A percentile compares a stretch with the other conserved stretches of the same genome.
Evolutionary conservation across 2,113 vertebrate species (phyloP).

Genomic region (Ammodytes marinus): DNA sequence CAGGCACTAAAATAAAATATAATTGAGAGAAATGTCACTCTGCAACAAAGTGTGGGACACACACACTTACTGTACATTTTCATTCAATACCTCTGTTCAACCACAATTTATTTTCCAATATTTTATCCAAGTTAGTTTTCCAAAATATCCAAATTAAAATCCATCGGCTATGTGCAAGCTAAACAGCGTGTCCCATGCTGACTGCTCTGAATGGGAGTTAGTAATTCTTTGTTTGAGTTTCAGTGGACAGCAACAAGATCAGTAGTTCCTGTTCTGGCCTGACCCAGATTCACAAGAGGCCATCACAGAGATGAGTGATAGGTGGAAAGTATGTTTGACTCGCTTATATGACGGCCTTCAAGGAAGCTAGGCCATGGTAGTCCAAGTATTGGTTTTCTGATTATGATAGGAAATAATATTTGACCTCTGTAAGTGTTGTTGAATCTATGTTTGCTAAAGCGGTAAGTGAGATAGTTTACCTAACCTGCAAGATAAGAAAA

Average conservation of each 20-base stretch:
- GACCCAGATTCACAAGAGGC: conserved; percentile 54
- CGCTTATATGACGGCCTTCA: conserved; percentile 3
- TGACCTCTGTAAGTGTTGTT: conserved; percentile 17
- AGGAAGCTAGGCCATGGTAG: conserved; percentile 11
- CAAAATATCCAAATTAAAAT: not conserved
- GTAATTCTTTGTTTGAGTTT: conserved; percentile 16
- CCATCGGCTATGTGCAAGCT: not conserved
- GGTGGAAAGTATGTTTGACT: not conserved
- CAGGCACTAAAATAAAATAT: not conserved
- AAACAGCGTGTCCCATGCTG: not conserved
- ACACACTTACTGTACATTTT: too few species aligned
- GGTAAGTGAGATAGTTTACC: not conserved
- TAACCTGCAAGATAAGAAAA: too few species aligned
- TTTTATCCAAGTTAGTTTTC: not conserved
- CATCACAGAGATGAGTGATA: not conserved
- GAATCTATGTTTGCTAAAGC: conserved; percentile 6
- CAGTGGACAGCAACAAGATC: conserved; percentile 29
- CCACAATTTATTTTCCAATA: not conserved
- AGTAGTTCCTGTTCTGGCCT: conserved; percentile 18
- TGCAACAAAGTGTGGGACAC: too few species aligned
- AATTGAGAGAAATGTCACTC: not conserved
- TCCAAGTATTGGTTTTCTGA: conserved; percentile 42
- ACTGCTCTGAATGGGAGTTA: not conserved
- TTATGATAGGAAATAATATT: conserved; percentile 27
- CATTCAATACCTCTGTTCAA: not conserved